Evolutionary conservation across 2,888 invertebrate species (phyloP), one percentile per base, ranked within the genome.

Genomic region (Caenorhabditis sulstoni): DNA sequence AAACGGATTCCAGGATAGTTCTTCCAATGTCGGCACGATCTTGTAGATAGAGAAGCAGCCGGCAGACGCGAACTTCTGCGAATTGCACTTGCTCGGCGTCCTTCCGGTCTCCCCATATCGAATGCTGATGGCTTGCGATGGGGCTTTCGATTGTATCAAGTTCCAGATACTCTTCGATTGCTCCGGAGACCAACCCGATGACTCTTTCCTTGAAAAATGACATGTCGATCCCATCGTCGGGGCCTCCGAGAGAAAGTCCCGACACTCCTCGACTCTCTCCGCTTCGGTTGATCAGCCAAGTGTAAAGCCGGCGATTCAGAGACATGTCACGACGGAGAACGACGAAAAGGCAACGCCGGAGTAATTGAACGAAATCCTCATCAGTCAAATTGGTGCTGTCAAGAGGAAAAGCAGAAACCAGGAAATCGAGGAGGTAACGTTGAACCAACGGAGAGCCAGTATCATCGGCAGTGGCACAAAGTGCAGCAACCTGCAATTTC

Each of bases 241-340:
- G 64, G 4, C 68, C 67, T 12, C 83, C 83, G 9, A 81, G 65
- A 2, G 78, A 61, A 0, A 73, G 7, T 20, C 73, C 68, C 0
- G 74, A 78, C 8, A 78, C 70, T 7, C 78, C 70, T 47, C 57
- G 52, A 20, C 58, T 79, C 52, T 74, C 73, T 16, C 79, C 87
- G n/a, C 83, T 74, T 22, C 82, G 83, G 80, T 87, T 87, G 61
- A 90, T 74, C 2, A 96, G 91, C 95, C 95, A 96, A 0, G 94
- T 94, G 91, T 94, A 95, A 37, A 96, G 92, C 39, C 95, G 93
- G 83, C 94, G 93, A 91, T 96, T 96, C 14, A 96, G 92, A 35
- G 95, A 95, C 94, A 95, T 95, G 90, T 96, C 96, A 78, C 96
- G 92, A 50, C 95, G 92, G 58, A 96, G 91, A 81, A 96, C 94